These are phyloP conservation scores for Germaria angustata DNA, from an alignment of 2,888 invertebrate genomes.

Conservation along the genomic window DNA sequence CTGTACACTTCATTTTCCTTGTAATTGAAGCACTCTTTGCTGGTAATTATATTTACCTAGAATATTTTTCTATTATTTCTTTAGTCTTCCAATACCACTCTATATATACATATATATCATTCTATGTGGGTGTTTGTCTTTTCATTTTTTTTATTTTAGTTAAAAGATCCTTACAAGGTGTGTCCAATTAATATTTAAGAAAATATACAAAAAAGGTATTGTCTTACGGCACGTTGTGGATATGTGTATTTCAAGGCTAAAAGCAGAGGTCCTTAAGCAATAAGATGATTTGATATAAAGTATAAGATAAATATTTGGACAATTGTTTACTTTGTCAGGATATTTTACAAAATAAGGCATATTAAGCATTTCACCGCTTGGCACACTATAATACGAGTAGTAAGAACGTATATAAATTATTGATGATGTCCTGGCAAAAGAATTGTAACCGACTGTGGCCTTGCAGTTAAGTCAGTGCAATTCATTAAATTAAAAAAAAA, in stretches of 20 bases:
- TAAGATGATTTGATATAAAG: background rate
- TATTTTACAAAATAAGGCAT: too few relatives aligned
- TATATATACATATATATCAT: background rate
- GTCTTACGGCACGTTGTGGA: background rate
- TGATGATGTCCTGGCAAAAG: too few relatives aligned
- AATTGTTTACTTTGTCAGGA: too few relatives aligned
- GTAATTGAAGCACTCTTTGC: conserved; percentile 48
- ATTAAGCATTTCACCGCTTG: too few relatives aligned
- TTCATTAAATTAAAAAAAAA: too few relatives aligned
- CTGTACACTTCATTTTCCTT: conserved; percentile 13
- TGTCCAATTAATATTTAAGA: conserved; percentile 40
- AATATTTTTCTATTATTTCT: background rate
- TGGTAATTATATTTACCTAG: conserved; percentile 59
- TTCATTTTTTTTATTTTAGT: background rate
- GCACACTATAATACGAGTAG: too few relatives aligned
- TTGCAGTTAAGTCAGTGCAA: too few relatives aligned
- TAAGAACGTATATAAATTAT: too few relatives aligned
- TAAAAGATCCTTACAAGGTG: conserved; percentile 45
- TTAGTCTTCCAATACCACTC: conserved; percentile 1
- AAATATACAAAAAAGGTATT: conserved; percentile 2
- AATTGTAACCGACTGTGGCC: too few relatives aligned
- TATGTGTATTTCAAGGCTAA: conserved; percentile 22
- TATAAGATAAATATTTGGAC: too few relatives aligned
- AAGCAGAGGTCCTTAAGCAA: background rate
- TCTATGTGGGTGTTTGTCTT: background rate